Base-by-base conservation (phyloP, 2,888 invertebrate genomes). In the Troglohyphantes excavatus region DNA sequence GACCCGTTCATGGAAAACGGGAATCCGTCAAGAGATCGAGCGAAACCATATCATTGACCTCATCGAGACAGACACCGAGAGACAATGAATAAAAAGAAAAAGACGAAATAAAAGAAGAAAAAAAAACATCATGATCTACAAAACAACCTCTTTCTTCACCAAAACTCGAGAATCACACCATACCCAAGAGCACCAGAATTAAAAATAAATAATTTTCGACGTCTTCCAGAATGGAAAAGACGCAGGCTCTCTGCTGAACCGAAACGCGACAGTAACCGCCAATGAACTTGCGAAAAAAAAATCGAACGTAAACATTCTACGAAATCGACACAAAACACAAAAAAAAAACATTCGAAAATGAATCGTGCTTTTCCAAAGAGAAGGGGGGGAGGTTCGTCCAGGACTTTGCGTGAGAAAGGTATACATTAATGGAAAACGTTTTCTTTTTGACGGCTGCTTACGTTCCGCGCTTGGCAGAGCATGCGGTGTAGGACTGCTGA, bases 401-500 rank as follows among this genome's bases (percentile, higher is more conserved):
- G 53, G 17, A 72, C 72, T 72, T n/a, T 26, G 72, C 82, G 82
- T 82, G 82, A 82, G 67, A 79, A 79, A 79, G 67, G 67, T 27
- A 67, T 79, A 79, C 81, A 70, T 70, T 82, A 82, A 82, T 82
- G 59, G 70, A 68, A 82, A 82, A 70, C 59, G 29, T 59, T 82
- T 78, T 67, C 19, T 53, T 82, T 26, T 39, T 27, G 53, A 9
- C 21, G 59, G 33, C 9, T 70, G 70, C 82, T 82, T 70, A 29
- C 59, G 75, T 75, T 75, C 61, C 61, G 61, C 29, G 70, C 70
- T 59, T 68, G 70, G 39, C 39, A 70, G 82, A 82, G 82, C 82
- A 70, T 82, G 70, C 33, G 29, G 23, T 33, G 39, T 19, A 68
- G 19, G 13, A 53, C n/a, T 46, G 75, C 27, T 75, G 59, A 75